phyloP scores from a whole-genome alignment of 2,797 vertebrate species.

The Poeciliopsis presidionis region DNA sequence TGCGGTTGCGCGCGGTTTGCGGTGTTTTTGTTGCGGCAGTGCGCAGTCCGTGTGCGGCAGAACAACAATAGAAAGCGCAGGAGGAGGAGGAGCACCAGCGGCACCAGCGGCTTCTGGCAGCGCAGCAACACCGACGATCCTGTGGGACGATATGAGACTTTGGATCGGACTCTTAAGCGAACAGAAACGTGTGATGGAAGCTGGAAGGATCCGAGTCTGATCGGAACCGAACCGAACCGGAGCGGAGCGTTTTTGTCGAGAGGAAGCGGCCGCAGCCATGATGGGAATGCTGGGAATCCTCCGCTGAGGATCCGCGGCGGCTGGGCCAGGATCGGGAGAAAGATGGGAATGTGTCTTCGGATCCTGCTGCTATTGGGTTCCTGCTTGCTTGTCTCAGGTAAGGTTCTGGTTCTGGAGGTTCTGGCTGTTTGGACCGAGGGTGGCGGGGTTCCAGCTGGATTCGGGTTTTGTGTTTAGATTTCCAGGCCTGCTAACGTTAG shows the following conservation, averaged over 20 bases:
- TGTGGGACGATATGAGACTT: constrained; percentile 78
- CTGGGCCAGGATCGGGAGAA: constrained; percentile 71
- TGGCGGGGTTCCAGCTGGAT: constrained; percentile 13
- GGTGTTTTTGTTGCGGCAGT: not conserved
- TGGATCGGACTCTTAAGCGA: constrained; percentile 41
- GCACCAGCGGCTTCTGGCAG: constrained; percentile 61
- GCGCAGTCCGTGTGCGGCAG: constrained; percentile 32
- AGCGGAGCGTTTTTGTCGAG: constrained; percentile 6
- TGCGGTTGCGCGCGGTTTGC: constrained; percentile 6
- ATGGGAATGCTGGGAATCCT: constrained; percentile 52
- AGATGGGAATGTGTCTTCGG: constrained; percentile 91
- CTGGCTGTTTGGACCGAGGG: too few species aligned
- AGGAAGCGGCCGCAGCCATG: constrained; percentile 59
- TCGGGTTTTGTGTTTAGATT: not conserved
- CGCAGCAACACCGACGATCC: constrained; percentile 82
- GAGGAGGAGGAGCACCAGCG: constrained; percentile 16
- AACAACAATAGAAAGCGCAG: constrained; percentile 73
- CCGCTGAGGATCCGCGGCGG: constrained; percentile 69
- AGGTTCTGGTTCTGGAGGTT: constrained; percentile 24
- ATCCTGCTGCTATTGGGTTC: constrained; percentile 88
- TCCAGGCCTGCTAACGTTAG: constrained; percentile 59
- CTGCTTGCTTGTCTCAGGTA: constrained; percentile 87
- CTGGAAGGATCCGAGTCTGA: constrained; percentile 32
- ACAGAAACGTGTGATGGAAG: constrained; percentile 59
- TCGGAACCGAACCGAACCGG: not conserved